Conservation (phyloP, 2,888 invertebrate species). For the Hedya salicella region DNA sequence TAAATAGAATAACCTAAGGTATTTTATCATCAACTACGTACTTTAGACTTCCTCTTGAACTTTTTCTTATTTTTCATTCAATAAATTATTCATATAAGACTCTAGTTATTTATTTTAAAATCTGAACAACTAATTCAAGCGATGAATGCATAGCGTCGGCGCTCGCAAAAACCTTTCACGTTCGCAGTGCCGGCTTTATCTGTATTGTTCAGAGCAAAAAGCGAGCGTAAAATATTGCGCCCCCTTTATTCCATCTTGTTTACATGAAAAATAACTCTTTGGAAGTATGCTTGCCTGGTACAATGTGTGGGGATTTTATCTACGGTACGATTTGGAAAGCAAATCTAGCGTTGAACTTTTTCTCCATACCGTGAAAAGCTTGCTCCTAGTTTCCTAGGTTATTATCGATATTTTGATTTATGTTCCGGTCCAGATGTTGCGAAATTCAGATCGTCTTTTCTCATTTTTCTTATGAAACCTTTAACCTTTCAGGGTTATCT, state of each 20-base stretch:
- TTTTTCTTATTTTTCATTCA: background rate
- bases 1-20: no score
- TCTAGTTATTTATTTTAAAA: background rate
- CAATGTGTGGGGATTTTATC: conserved; percentile 5
- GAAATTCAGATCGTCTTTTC: no score
- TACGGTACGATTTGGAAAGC: background rate
- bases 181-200: conserved; percentile 29
- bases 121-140: conserved; percentile 21
- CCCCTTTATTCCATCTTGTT: conserved; percentile 39
- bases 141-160: conserved; percentile 7
- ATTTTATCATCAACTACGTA: no score
- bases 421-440: no score
- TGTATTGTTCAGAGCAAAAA: conserved; percentile 38
- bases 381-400: no score
- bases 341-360: conserved; percentile 17
- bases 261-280: conserved; percentile 43
- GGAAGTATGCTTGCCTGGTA: conserved; percentile 40
- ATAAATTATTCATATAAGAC: background rate
- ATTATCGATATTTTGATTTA: no score
- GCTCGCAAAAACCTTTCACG: conserved; percentile 34
- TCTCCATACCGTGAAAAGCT: background rate
- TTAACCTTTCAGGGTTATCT: no score
- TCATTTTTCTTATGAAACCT: no score
- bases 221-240: conserved; percentile 36
- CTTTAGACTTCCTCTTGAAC: no score